Base-by-base conservation (phyloP, 2,797 vertebrate genomes). In the Helarctos malayanus region DNA sequence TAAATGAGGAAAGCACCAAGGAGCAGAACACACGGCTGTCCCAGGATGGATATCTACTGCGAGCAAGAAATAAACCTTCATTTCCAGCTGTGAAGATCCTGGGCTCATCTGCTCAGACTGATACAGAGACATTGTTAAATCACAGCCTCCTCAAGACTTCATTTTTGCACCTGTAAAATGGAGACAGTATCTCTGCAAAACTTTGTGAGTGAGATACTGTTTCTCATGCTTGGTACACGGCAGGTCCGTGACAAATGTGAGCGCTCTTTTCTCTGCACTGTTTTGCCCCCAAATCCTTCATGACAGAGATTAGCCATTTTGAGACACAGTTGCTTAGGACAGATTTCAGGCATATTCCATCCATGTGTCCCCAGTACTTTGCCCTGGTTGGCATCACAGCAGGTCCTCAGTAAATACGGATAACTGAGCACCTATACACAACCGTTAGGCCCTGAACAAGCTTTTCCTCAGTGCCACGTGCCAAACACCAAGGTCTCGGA, bases 1-100 rank as follows among this genome's bases (percentile, higher is more conserved):
- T 32, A 18, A 73, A 15, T 41, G 7, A 75, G 13, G 25, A 27
- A 49, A 75, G 32, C 21, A 54, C 19, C 18, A 1, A 52, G 32
- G 4, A 54, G 8, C 25, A 95, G 59, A 95, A 15, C 2, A 15
- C 45, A 12, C 0, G 78, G 80, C 76, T 25, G 8, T 49, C 73
- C 45, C 18, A 21, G 0, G 0, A 18, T 10, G 18, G n/a, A 25
- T 47, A 27, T 5, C 14, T 0, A 63, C 25, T 21, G 25, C 49
- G 45, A 93, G 4, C 19, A 59, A 54, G 45, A 93, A 75, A 88
- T 21, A 45, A 63, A 56, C 27, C n/a, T 73, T 54, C 56, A 23
- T 32, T 83, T 92, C 18, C 52, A 49, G 73, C 7, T 54, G 32
- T n/a, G 27, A 92, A 54, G 23, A 68, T 9, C 45, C 41, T 11